Evolutionary conservation across 1,140 invertebrate genomes (phyloP).

Genomic region (Campodea augens): DNA sequence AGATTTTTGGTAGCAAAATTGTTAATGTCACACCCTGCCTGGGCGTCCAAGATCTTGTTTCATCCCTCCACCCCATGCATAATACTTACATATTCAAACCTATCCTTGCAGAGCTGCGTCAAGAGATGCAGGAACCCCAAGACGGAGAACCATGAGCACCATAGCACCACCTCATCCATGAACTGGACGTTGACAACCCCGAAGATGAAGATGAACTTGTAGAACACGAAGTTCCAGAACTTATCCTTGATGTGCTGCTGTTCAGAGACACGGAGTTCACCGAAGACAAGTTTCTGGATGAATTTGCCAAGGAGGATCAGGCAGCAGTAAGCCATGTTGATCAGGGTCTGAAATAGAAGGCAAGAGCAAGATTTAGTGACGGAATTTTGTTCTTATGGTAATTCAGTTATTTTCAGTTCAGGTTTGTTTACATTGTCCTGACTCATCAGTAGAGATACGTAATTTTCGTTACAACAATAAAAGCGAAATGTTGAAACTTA

Average conservation of each 20-base stretch:
- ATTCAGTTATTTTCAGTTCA: too few relatives aligned
- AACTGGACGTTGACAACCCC: slow-evolving; percentile 82
- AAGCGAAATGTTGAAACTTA: too few relatives aligned
- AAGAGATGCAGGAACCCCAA: slow-evolving; percentile 71
- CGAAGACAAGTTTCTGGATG: slow-evolving; percentile 66
- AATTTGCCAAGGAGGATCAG: slow-evolving; percentile 55
- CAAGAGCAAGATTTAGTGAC: slow-evolving; percentile 6
- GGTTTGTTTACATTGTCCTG: too few relatives aligned
- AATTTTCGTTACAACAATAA: too few relatives aligned
- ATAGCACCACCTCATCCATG: slow-evolving; percentile 57
- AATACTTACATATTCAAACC: slow-evolving; percentile 79
- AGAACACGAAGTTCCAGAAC: slow-evolving; percentile 88
- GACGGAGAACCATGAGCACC: slow-evolving; percentile 75
- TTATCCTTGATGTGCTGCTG: slow-evolving; percentile 57
- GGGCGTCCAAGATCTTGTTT: too few relatives aligned
- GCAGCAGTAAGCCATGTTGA: slow-evolving; percentile 74
- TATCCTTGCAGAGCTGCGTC: slow-evolving; percentile 66
- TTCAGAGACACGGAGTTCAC: slow-evolving; percentile 65
- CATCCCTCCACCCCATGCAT: too few relatives aligned
- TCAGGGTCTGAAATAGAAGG: slow-evolving; percentile 41
- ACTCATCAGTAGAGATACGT: too few relatives aligned
- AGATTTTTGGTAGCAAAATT: too few relatives aligned
- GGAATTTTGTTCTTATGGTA: too few relatives aligned
- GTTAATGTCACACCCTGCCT: too few relatives aligned
- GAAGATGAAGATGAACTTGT: slow-evolving; percentile 90